Conservation (phyloP, 2,888 invertebrate genomes). For the Melipona bicolor region DNA sequence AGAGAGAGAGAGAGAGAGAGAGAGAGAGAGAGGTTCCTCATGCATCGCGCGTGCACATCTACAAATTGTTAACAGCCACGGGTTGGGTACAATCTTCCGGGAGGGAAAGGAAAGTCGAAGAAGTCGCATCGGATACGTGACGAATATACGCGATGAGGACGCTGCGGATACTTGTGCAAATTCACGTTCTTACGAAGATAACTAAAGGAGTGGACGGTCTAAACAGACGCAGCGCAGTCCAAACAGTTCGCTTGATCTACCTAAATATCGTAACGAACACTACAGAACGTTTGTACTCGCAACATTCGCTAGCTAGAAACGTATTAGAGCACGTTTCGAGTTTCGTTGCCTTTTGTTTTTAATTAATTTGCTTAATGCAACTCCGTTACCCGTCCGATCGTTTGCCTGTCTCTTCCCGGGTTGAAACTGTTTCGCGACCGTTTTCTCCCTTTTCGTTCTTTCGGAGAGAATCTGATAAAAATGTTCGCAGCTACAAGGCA, state of each 20-base stretch:
- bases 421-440: no score
- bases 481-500: neutral
- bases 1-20: neutral
- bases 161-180: neutral
- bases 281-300: no score
- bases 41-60: slow-evolving; percentile 2
- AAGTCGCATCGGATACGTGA: neutral
- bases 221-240: neutral
- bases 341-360: no score
- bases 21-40: neutral
- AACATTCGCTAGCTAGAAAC: no score
- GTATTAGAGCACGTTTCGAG: no score
- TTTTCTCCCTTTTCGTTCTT: neutral
- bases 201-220: neutral
- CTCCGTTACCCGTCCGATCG: no score
- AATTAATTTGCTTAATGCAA: no score
- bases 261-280: neutral
- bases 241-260: neutral
- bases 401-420: no score
- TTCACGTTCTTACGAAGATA: neutral
- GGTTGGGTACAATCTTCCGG: neutral
- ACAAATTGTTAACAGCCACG: neutral
- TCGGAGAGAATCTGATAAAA: neutral
- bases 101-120: no score
- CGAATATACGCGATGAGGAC: neutral